A percentile compares a stretch with the other conserved stretches of the same genome.
Conservation (phyloP, 2,113 vertebrate genomes). For the Oryzias melastigma region DNA sequence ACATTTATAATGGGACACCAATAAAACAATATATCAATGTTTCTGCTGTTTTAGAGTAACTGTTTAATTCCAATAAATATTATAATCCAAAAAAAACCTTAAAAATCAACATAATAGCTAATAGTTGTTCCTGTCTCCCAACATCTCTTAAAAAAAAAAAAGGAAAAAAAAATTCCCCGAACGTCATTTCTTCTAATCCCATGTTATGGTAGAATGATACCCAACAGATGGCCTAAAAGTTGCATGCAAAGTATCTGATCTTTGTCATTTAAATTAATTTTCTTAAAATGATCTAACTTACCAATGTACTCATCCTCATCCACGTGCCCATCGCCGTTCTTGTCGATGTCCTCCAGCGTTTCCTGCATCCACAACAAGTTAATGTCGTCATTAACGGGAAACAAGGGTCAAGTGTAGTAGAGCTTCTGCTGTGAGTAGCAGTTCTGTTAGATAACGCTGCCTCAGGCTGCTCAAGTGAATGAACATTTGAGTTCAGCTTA, state of each 20-base stretch:
- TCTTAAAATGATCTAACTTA: constrained; percentile 60
- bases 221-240: background rate
- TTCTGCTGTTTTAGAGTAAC: too few species aligned
- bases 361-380: constrained; percentile 79
- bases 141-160: too few species aligned
- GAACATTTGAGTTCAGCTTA: constrained; percentile 29
- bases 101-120: too few species aligned
- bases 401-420: constrained; percentile 30
- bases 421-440: constrained; percentile 40
- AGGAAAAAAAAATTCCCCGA: background rate
- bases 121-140: too few species aligned
- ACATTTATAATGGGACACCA: too few species aligned
- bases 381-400: constrained; percentile 44
- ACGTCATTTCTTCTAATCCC: background rate
- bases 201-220: background rate
- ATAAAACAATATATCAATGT: too few species aligned
- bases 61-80: too few species aligned
- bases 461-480: constrained; percentile 14
- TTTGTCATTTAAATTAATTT: background rate
- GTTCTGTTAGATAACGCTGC: constrained; percentile 34
- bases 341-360: constrained; percentile 97
- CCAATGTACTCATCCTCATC: constrained; percentile 97
- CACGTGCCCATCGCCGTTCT: constrained; percentile 91
- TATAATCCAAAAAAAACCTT: too few species aligned
- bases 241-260: background rate